These are phyloP conservation scores for Poeciliopsis presidionis DNA, from an alignment of 2,797 vertebrate species.

Conservation along the genomic window DNA sequence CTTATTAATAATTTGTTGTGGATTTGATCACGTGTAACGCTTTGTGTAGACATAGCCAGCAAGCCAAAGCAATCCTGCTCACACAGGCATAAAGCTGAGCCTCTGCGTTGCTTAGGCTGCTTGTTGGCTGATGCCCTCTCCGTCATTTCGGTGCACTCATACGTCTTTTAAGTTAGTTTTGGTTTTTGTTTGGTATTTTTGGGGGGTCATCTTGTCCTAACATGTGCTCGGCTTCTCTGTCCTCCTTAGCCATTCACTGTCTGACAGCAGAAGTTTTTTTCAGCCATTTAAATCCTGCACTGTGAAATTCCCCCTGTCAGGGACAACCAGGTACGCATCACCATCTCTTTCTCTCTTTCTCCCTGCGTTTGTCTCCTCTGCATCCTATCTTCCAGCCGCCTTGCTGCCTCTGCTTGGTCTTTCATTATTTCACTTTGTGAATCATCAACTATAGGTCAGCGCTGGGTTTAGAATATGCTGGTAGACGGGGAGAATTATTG, in stretches of 20 bases:
- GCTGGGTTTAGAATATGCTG: slow-evolving; percentile 5
- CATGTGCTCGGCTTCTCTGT: slow-evolving; percentile 84
- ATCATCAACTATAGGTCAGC: slow-evolving; percentile 35
- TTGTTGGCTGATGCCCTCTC: slow-evolving; percentile 64
- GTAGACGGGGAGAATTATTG: slow-evolving; percentile 11
- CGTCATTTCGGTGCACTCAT: slow-evolving; percentile 64
- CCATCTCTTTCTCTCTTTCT: slow-evolving; percentile 37
- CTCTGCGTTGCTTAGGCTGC: slow-evolving; percentile 69
- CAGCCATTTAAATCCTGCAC: slow-evolving; percentile 84
- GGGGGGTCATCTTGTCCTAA: slow-evolving; percentile 77
- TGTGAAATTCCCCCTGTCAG: slow-evolving; percentile 80
- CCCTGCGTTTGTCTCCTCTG: slow-evolving; percentile 55
- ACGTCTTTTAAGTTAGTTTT: slow-evolving; percentile 43
- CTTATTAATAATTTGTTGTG: slow-evolving; percentile 49
- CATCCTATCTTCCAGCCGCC: slow-evolving; percentile 57
- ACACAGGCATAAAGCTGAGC: slow-evolving; percentile 20
- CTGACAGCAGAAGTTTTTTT: slow-evolving; percentile 86
- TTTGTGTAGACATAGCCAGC: slow-evolving; percentile 52
- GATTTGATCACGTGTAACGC: slow-evolving; percentile 45
- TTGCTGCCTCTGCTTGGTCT: slow-evolving; percentile 46
- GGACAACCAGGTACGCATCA: slow-evolving; percentile 73
- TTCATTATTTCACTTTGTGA: slow-evolving; percentile 57
- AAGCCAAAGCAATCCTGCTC: slow-evolving; percentile 69
- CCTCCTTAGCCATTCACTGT: slow-evolving; percentile 86
- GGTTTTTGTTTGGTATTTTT: slow-evolving; percentile 35